Evolutionary conservation across 2,797 vertebrate species (phyloP), one percentile per base, ranked within the genome.

Genomic region (Serranus cabrilla): DNA sequence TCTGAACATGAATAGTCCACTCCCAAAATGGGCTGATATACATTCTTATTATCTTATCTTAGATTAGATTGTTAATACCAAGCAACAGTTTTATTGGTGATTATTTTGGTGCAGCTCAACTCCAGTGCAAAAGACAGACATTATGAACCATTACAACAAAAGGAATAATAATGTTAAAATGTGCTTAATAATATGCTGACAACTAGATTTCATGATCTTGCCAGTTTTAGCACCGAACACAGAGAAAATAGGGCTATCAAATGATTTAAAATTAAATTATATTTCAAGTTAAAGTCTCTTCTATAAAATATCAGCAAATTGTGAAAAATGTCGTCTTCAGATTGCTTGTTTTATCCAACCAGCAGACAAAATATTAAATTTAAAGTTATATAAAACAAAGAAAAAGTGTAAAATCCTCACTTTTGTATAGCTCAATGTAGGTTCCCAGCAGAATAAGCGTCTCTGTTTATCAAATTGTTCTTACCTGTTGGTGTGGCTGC

Each of bases 401-500:
- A n/a, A 4, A 10, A 25, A 17, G n/a, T n/a, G n/a, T n/a, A n/a
- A n/a, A n/a, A 56, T 37, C 12, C 18, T 47, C 1, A 18, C 51
- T 17, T 50, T 43, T 45, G 1, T 25, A 66, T 31, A 31, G 27
- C 27, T 31, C 6, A 31, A 31, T 27, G 27, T 27, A 27, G 27
- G 6, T 27, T 27, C 27, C 27, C 27, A 27, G 3, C 8, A 18
- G 4, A 40, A 40, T 17, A 49, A 16, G 5, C 13, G 2, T 12
- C 18, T 54, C 7, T 31, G 3, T 23, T 68, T 3, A 17, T 14
- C 23, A 39, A 43, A 40, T 7, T 8, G 6, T 23, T 63, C 82
- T 85, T 73, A 94, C 93, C 85, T 92, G 85, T 40, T 85, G 81
- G 14, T 77, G 54, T 0, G 14, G 78, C 51, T 82, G 85, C 47